These are phyloP conservation scores for Meganola albula DNA, from an alignment of 2,888 invertebrate species.

Conservation along the genomic window DNA sequence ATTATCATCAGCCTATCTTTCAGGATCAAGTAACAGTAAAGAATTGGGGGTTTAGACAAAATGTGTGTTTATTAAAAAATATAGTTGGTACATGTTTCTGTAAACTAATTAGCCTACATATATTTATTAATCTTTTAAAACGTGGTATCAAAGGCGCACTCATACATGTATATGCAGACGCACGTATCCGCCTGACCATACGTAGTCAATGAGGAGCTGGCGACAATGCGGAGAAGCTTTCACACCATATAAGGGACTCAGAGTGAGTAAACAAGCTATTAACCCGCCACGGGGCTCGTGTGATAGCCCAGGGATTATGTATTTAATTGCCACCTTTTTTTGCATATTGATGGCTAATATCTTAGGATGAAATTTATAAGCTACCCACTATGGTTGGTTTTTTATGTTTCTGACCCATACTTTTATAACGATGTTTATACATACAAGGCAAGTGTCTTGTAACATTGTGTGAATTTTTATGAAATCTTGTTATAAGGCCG, in stretches of 20 bases:
- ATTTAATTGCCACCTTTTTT: conserved; percentile 63
- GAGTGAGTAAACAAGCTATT: conserved; percentile 65
- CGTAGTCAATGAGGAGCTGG: conserved; percentile 48
- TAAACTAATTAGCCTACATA: too few relatives aligned
- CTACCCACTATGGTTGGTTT: too few relatives aligned
- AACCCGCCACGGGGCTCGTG: conserved; percentile 50
- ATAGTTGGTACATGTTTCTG: too few relatives aligned
- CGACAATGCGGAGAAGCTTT: conserved; percentile 72
- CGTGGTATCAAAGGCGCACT: conserved; percentile 42
- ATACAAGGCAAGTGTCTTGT: too few relatives aligned
- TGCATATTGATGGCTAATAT: conserved; percentile 42
- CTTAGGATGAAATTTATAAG: conserved; percentile 31
- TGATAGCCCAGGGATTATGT: conserved; percentile 64
- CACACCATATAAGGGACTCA: conserved; percentile 67
- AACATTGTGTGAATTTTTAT: too few relatives aligned
- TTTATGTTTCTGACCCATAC: too few relatives aligned
- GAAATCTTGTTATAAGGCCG: too few relatives aligned
- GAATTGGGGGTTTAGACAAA: too few relatives aligned
- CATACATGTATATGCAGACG: conserved; percentile 43
- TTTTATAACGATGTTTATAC: too few relatives aligned
- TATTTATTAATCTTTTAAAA: conserved; percentile 43
- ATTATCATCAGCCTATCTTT: too few relatives aligned
- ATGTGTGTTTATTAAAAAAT: too few relatives aligned
- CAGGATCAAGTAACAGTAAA: too few relatives aligned
- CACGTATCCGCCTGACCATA: conserved; percentile 52